A percentile compares a stretch with the other conserved stretches of the same genome.
phyloP scores from a whole-genome alignment of 2,113 vertebrate species.

The Athene noctua region DNA sequence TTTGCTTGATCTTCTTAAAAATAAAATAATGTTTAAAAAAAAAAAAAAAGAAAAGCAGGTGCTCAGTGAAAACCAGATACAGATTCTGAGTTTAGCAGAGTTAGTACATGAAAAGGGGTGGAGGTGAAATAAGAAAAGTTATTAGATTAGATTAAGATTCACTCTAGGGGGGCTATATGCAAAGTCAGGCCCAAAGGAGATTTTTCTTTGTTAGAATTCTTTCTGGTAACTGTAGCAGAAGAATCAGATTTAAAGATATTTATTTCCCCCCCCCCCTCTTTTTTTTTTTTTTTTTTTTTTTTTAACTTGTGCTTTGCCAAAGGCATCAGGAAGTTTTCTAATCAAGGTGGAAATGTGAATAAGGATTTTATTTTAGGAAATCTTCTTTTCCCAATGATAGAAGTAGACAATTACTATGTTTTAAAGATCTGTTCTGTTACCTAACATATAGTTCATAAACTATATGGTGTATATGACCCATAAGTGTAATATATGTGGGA shows the following conservation, averaged over 20 bases:
- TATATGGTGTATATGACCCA: not conserved
- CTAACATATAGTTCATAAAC: not conserved
- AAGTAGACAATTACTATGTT: not conserved
- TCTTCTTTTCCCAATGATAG: not conserved
- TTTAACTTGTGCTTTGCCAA: not conserved
- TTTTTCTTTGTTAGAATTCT: not conserved
- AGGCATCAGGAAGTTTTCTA: not conserved
- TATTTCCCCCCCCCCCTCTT: not conserved
- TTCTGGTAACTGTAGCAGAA: not conserved
- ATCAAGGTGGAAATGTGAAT: not conserved
- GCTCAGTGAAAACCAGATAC: not conserved
- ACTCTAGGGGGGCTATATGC: not conserved
- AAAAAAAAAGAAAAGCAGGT: not conserved
- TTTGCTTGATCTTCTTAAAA: not conserved
- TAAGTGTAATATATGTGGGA: not conserved
- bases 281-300: not conserved
- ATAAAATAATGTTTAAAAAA: not conserved
- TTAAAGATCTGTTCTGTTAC: not conserved
- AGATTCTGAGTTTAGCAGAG: not conserved
- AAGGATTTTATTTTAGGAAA: not conserved
- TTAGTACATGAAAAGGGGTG: not conserved
- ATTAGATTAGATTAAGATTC: not conserved
- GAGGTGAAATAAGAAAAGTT: not conserved
- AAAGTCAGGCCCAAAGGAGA: not conserved
- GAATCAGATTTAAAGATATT: not conserved